Evolutionary conservation across 2,113 vertebrate species (phyloP).

Genomic region (Hymenochirus boettgeri): DNA sequence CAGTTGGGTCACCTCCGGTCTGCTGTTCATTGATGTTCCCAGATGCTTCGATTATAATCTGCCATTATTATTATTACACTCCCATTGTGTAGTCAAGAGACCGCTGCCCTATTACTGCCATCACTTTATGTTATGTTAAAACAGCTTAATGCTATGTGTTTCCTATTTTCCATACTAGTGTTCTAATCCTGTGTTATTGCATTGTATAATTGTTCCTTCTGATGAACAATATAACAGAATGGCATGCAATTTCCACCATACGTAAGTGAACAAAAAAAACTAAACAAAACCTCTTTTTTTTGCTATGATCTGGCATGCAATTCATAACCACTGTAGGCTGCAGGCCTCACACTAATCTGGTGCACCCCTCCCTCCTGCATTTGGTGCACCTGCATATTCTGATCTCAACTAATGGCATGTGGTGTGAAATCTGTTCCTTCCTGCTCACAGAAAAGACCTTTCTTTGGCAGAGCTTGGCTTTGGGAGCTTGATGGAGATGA

Average conservation of each 20-base stretch:
- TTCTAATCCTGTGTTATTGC: constrained; percentile 87
- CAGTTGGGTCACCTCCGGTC: too few species aligned
- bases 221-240: constrained; percentile 75
- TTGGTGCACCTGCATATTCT: constrained; percentile 55
- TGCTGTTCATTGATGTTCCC: too few species aligned
- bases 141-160: constrained; percentile 53
- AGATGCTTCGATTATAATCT: too few species aligned
- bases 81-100: too few species aligned
- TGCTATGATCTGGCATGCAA: constrained; percentile 78
- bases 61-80: too few species aligned
- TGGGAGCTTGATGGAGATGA: constrained; percentile 45
- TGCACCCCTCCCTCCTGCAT: too few species aligned
- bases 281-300: constrained; percentile 66
- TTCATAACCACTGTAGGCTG: constrained; percentile 73
- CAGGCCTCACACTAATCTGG: constrained; percentile 65
- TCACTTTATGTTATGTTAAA: too few species aligned
- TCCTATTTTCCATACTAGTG: constrained; percentile 68
- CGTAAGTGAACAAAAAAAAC: constrained; percentile 70
- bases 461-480: constrained; percentile 66
- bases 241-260: constrained; percentile 91
- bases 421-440: constrained; percentile 59
- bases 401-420: constrained; percentile 69
- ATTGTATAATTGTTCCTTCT: constrained; percentile 79
- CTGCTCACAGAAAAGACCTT: constrained; percentile 64
- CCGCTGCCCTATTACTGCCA: too few species aligned